Evolutionary conservation across 2,888 invertebrate species (phyloP).

Genomic region (Poecilobothrus nobilitatus): DNA sequence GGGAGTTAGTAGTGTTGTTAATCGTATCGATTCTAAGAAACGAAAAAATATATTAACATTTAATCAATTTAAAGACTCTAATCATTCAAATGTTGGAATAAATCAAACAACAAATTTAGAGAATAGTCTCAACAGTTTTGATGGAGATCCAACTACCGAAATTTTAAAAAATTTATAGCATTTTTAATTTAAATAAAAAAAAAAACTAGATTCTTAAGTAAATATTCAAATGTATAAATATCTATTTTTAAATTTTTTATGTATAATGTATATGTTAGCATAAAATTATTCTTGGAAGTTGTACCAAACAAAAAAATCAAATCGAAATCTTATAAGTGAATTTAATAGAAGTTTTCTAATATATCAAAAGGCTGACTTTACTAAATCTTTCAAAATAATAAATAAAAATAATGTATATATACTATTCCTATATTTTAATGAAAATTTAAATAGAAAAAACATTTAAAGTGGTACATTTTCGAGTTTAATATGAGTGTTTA

Average conservation of each 20-base stretch:
- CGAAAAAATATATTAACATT: background rate
- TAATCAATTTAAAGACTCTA: background rate
- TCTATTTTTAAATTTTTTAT: background rate
- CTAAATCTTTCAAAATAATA: too few relatives aligned
- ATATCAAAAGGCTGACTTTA: too few relatives aligned
- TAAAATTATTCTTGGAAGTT: background rate
- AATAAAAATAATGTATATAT: too few relatives aligned
- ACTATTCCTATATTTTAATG: too few relatives aligned
- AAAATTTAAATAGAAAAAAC: background rate
- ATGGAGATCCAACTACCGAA: background rate
- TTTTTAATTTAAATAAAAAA: background rate
- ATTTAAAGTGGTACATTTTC: background rate
- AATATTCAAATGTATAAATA: background rate
- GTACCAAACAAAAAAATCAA: background rate
- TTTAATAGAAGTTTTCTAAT: too few relatives aligned
- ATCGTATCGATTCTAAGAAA: background rate
- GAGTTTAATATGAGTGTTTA: background rate
- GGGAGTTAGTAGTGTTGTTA: background rate
- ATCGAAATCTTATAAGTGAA: background rate
- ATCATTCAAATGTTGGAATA: background rate
- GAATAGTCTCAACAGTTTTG: background rate
- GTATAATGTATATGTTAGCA: background rate
- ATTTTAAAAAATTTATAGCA: slow-evolving; percentile 6
- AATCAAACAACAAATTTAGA: background rate
- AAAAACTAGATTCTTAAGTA: background rate